Base-by-base conservation (phyloP, 2,113 vertebrate genomes). In the Passer domesticus region DNA sequence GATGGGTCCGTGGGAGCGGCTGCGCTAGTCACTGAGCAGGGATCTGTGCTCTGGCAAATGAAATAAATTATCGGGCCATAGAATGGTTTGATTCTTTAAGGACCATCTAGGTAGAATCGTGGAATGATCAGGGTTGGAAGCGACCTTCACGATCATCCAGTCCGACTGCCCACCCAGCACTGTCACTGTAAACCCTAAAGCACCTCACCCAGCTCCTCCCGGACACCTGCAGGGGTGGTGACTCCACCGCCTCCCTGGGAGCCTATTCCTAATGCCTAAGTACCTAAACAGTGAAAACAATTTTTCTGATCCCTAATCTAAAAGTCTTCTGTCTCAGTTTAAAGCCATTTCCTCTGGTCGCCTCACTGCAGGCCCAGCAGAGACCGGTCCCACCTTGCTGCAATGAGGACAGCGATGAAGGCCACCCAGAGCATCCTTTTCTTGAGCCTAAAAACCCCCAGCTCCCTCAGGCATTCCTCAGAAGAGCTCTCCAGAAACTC, bases 61-160 rank as follows among this genome's bases (percentile, higher is more conserved):
- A 24, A 46, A 25, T 30, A n/a, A 30, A 5, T 46, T 4, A 1
- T 2, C 22, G 44, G 27, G 16, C 7, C 20, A 0, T 17, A 13
- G 44, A 22, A 7, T 15, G 59, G 44, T 22, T 28, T 11, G 44
- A 37, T 37, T 37, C 9, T 62, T 50, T 15, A 15, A 66, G 50
- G 23, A 9, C 3, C 9, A 1, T 21, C 19, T 20, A 6, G 73
- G 23, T 74, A 8, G 5, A 66, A 20, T 43, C 5, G 1, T 9
- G 31, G 35, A 33, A 27, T 52, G 13, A 2, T 7, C 37, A 28
- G 27, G 44, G 44, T 11, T n/a, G 60, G 23, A 39, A 30, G 24
- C 2, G 24, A 21, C 14, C 13, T 21, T 46, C 60, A 3, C 1
- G 46, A 31, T 30, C 9, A 9, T 44, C 18, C 68, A 8, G 37